phyloP scores from a whole-genome alignment of 2,797 vertebrate genomes.

The Catharus ustulatus region DNA sequence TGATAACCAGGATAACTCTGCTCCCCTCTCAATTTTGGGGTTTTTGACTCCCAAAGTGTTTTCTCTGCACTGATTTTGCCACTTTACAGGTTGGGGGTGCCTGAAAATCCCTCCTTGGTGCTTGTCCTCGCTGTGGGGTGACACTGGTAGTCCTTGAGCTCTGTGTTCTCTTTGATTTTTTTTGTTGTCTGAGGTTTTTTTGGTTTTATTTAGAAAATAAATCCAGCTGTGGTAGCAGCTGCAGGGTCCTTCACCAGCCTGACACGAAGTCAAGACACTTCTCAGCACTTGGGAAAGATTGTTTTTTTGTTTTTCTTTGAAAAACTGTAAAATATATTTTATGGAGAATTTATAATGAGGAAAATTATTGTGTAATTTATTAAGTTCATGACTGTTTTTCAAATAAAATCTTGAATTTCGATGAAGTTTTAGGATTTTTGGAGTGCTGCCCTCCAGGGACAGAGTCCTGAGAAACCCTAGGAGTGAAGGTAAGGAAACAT shows the following conservation, averaged over 20 bases:
- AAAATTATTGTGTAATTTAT: conserved; percentile 82
- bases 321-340: conserved; percentile 81
- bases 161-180: conserved; percentile 41
- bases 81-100: conserved; percentile 72
- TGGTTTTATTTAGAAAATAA: conserved; percentile 54
- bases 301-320: conserved; percentile 67
- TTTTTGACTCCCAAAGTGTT: conserved; percentile 61
- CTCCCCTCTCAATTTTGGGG: background rate
- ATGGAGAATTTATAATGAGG: conserved; percentile 78
- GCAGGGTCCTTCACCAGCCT: conserved; percentile 76
- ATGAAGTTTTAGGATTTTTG: background rate
- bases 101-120: conserved; percentile 76
- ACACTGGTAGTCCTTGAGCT: background rate
- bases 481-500: background rate
- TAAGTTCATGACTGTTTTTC: conserved; percentile 73
- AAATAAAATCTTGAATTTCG: conserved; percentile 77
- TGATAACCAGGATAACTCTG: background rate
- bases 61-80: conserved; percentile 77
- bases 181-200: conserved; percentile 21
- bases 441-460: background rate
- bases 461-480: background rate
- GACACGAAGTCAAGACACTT: conserved; percentile 73
- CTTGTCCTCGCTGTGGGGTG: conserved; percentile 52
- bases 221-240: conserved; percentile 75
- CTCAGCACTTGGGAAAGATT: conserved; percentile 70